Evolutionary conservation across 1,140 invertebrate species (phyloP).

Genomic region (Dryas iulia): DNA sequence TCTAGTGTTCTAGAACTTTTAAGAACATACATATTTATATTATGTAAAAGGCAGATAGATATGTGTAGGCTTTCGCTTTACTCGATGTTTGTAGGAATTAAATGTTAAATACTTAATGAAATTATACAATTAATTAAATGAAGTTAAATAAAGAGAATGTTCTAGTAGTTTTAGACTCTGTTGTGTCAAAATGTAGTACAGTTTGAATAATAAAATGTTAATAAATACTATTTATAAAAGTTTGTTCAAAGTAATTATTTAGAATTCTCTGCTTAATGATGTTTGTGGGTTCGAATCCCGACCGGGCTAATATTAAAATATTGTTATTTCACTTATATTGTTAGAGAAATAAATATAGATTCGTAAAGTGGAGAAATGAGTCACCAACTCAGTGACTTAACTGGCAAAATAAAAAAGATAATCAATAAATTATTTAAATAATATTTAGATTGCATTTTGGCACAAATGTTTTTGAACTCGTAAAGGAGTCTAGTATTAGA

Average conservation of each 20-base stretch:
- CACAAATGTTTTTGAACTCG: neutral
- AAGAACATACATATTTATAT: neutral
- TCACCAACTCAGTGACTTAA: no score
- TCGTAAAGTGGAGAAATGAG: no score
- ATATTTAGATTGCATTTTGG: neutral
- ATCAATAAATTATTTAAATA: neutral
- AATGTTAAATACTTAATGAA: neutral
- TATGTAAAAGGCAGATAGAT: neutral
- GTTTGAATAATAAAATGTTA: no score
- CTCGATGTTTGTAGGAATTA: neutral
- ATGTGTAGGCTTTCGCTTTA: neutral
- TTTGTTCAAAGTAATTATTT: no score
- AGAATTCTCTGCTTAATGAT: no score
- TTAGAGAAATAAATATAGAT: no score
- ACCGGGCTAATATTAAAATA: no score
- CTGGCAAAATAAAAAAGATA: no score
- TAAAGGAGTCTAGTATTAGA: neutral
- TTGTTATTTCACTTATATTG: no score
- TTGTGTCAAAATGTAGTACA: conserved; percentile 3
- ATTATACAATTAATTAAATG: neutral
- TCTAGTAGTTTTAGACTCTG: conserved; percentile 7
- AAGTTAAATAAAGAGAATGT: neutral
- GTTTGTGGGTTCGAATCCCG: no score
- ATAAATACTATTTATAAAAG: no score
- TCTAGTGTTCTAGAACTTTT: neutral